phyloP scores from a whole-genome alignment of 2,797 vertebrate species.

The Aphelocoma californica region DNA sequence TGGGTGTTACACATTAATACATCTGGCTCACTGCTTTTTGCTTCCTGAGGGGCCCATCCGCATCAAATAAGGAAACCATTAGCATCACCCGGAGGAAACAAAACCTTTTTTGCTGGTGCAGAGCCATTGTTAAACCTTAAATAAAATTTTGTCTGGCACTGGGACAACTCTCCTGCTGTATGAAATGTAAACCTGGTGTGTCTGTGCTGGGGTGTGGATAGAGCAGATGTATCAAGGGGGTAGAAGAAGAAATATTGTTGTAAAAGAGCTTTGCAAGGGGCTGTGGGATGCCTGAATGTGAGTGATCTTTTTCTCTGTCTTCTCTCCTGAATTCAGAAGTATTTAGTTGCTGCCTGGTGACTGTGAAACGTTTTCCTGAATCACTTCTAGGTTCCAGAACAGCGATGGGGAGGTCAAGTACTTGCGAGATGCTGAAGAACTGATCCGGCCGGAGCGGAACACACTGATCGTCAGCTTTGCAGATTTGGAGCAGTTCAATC shows the following conservation, averaged over 20 bases:
- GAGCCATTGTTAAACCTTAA: not conserved
- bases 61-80: not conserved
- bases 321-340: not conserved
- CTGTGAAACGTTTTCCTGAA: not conserved
- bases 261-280: not conserved
- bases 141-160: not conserved
- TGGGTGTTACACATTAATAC: accelerated
- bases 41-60: not conserved
- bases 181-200: accelerated
- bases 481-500: conserved; percentile 95
- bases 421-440: conserved; percentile 89
- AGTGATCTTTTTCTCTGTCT: not conserved
- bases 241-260: not conserved
- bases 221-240: too few species aligned
- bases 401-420: conserved; percentile 93
- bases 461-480: conserved; percentile 89
- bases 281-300: not conserved
- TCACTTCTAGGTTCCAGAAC: conserved; percentile 84
- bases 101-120: not conserved
- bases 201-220: not conserved
- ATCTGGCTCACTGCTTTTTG: accelerated
- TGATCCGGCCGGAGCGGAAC: conserved; percentile 96
- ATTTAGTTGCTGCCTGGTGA: not conserved
- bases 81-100: not conserved
- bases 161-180: not conserved